Base-by-base conservation (phyloP, 2,888 invertebrate genomes). In the Pristionchus entomophagus region DNA sequence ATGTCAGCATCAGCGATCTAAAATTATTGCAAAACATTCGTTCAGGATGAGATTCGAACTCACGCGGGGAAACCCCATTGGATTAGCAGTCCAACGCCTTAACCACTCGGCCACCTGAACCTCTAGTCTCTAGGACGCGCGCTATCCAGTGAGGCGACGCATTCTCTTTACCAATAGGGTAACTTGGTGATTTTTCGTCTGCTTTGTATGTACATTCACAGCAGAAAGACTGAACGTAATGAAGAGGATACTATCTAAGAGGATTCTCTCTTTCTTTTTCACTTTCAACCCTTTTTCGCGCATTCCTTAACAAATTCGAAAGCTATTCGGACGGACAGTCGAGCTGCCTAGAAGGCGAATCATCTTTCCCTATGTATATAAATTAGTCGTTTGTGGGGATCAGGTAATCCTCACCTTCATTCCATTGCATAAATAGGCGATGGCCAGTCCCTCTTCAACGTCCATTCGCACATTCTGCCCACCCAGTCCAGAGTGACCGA, bases 41-140 rank as follows among this genome's bases (percentile, higher is more conserved):
- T 62, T 69, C 87, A 87, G 87, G 87, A 86, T 87, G 88, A 87
- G 90, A 90, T 90, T 90, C 90, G 90, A 90, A 90, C 90, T 89
- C 89, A 88, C 89, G 90, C 90, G 90, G 89, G 90, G 69, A 90
- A 86, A 87, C 69, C 90, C 89, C 90, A 90, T 88, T 90, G 90
- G 90, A 90, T 90, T 90, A 90, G 90, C 90, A 90, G 90, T 90
- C 90, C 90, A 90, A 88, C 90, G 90, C 90, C 90, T 90, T 90
- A 90, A 90, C 90, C 90, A 90, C 90, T 90, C 89, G 89, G 89
- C 89, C 89, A 89, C 89, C 89, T 87, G 87, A 86, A 62, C 84
- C 29, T 17, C 29, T 35, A 22, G 19, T 5, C 69, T 17, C 1
- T 22, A 10, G 22, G 26, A n/a, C 56, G 56, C 26, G 26, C 56